Conservation (phyloP, 1,140 invertebrate genomes). For the Palaemon carinicauda region DNA sequence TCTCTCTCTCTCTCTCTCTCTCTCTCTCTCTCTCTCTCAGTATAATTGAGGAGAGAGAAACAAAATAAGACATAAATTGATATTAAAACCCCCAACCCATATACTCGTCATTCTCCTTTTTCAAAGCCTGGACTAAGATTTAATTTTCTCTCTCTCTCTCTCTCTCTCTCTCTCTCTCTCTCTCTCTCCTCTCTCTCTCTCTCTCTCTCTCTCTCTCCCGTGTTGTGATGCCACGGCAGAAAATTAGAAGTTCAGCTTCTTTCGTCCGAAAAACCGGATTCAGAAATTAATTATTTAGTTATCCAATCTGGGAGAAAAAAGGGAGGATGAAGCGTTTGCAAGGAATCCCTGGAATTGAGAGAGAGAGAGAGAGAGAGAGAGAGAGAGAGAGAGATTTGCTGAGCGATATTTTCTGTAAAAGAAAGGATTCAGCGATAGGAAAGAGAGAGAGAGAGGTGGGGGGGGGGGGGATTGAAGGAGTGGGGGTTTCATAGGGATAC, state of each 20-base stretch:
- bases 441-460: background rate
- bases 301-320: conserved; percentile 45
- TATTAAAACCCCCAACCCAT: too few relatives aligned
- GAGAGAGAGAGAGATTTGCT: background rate
- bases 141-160: background rate
- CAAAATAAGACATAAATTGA: too few relatives aligned
- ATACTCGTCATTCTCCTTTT: too few relatives aligned
- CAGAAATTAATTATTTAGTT: conserved; percentile 53
- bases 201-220: background rate
- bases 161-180: background rate
- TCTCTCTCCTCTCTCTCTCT: background rate
- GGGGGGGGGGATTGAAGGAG: background rate
- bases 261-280: conserved; percentile 47
- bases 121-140: too few relatives aligned
- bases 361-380: background rate
- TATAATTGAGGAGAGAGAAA: too few relatives aligned
- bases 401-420: background rate
- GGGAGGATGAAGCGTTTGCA: conserved; percentile 17
- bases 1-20: too few relatives aligned
- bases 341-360: conserved; percentile 15
- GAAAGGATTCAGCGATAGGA: background rate
- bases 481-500: background rate
- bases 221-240: conserved; percentile 18
- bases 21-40: too few relatives aligned
- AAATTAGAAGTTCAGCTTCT: conserved; percentile 49